A percentile compares a stretch with the other conserved stretches of the same genome.
Evolutionary conservation across 2,797 vertebrate genomes (phyloP).

Genomic region (Enteromius unitaeniatus): DNA sequence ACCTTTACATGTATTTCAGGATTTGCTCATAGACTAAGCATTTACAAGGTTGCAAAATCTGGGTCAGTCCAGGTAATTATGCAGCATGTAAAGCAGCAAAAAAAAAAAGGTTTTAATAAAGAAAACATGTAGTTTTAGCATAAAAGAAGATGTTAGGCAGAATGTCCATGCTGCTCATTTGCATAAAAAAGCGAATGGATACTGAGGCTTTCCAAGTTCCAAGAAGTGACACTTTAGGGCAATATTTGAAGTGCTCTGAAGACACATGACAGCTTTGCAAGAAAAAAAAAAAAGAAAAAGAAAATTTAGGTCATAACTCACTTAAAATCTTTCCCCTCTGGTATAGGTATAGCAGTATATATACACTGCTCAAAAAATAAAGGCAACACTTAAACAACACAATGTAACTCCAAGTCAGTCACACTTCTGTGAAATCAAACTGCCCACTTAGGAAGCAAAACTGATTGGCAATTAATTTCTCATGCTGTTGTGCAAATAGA

Average conservation of each 20-base stretch:
- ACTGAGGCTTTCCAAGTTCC: not conserved
- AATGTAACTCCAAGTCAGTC: no score
- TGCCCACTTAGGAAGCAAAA: no score
- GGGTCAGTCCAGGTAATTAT: not conserved
- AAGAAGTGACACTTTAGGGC: not conserved
- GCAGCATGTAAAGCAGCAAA: not conserved
- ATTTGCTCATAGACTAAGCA: not conserved
- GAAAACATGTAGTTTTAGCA: not conserved
- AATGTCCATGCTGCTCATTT: slow-evolving; percentile 11
- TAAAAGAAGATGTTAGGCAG: not conserved
- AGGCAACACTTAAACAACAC: no score
- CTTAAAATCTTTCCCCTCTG: no score
- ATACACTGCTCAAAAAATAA: no score
- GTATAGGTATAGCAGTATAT: no score
- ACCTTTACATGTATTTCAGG: not conserved
- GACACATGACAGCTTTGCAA: not conserved
- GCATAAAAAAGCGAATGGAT: slow-evolving; percentile 19
- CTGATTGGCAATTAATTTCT: no score
- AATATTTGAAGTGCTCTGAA: not conserved
- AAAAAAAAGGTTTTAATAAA: not conserved
- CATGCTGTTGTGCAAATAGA: no score
- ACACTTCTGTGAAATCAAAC: no score
- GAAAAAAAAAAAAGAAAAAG: no score
- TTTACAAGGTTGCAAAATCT: not conserved
- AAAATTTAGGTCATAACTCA: no score